phyloP scores from a whole-genome alignment of 92 coral and sea anemone genomes.

The Pocillopora meandrina region DNA sequence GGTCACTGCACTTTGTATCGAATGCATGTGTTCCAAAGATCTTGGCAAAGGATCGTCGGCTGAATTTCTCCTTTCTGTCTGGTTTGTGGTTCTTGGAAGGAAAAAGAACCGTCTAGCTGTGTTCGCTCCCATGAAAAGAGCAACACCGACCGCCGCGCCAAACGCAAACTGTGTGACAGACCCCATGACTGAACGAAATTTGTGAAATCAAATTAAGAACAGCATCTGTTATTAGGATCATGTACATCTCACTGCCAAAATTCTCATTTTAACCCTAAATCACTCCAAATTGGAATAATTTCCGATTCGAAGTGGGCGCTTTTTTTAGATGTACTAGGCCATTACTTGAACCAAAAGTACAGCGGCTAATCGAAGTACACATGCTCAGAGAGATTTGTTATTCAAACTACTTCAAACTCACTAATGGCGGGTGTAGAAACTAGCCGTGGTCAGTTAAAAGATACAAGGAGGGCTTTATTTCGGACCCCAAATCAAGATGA shows the following conservation, averaged over 20 bases:
- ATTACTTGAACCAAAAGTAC: conserved; percentile 43
- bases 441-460: conserved; percentile 8
- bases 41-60: conserved; percentile 7
- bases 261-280: neutral
- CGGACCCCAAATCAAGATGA: conserved; percentile 75
- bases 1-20: conserved; percentile 81
- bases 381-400: conserved; percentile 19
- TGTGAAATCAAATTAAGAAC: neutral
- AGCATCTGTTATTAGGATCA: neutral
- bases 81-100: conserved; percentile 20
- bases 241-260: neutral
- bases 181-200: conserved; percentile 49
- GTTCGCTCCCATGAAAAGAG: conserved; percentile 73
- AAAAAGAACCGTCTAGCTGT: conserved; percentile 54
- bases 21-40: conserved; percentile 53
- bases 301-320: conserved; percentile 1
- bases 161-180: conserved; percentile 83
- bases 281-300: neutral
- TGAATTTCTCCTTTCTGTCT: conserved; percentile 14
- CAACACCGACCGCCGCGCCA: conserved; percentile 95
- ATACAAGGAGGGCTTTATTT: conserved; percentile 85
- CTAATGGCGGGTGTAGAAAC: conserved; percentile 79
- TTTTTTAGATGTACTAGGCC: no score
- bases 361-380: conserved; percentile 45
- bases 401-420: neutral